Conservation (phyloP, 2,888 invertebrate genomes). For the Zeuzera pyrina region DNA sequence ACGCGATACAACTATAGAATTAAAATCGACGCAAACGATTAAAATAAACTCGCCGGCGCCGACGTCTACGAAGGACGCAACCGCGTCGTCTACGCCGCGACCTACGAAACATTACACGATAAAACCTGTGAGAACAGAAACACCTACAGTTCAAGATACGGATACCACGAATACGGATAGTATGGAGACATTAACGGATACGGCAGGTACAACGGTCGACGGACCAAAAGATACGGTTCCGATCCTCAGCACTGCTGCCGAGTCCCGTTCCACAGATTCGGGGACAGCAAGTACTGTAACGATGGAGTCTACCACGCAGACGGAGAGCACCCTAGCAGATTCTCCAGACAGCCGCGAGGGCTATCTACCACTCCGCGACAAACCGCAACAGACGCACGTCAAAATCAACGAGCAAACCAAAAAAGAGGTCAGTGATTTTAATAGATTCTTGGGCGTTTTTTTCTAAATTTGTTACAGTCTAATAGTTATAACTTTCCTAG, state of each 20-base stretch:
- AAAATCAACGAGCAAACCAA: slow-evolving; percentile 70
- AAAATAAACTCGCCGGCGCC: slow-evolving; percentile 38
- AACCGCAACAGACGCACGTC: slow-evolving; percentile 61
- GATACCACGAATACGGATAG: slow-evolving; percentile 59
- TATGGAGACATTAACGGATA: slow-evolving; percentile 66
- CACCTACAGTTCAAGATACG: slow-evolving; percentile 53
- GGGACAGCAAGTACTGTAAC: slow-evolving; percentile 47
- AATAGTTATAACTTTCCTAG: slow-evolving; percentile 47
- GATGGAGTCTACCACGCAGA: slow-evolving; percentile 42
- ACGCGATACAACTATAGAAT: slow-evolving; percentile 42
- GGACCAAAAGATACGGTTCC: slow-evolving; percentile 40
- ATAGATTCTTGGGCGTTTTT: slow-evolving; percentile 37
- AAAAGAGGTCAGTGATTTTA: slow-evolving; percentile 69
- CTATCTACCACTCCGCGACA: slow-evolving; percentile 62
- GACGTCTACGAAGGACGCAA: slow-evolving; percentile 34
- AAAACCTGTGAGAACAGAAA: slow-evolving; percentile 53
- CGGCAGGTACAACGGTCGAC: slow-evolving; percentile 44
- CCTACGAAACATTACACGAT: slow-evolving; percentile 72
- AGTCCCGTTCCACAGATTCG: slow-evolving; percentile 44
- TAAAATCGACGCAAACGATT: slow-evolving; percentile 42
- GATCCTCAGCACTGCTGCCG: slow-evolving; percentile 45
- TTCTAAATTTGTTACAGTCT: slow-evolving; percentile 55
- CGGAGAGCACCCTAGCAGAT: slow-evolving; percentile 48
- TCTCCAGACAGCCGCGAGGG: slow-evolving; percentile 64
- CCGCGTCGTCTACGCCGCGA: slow-evolving; percentile 42